These are phyloP conservation scores for Percina caprodes DNA, from an alignment of 2,113 vertebrate species.

Conservation along the genomic window DNA sequence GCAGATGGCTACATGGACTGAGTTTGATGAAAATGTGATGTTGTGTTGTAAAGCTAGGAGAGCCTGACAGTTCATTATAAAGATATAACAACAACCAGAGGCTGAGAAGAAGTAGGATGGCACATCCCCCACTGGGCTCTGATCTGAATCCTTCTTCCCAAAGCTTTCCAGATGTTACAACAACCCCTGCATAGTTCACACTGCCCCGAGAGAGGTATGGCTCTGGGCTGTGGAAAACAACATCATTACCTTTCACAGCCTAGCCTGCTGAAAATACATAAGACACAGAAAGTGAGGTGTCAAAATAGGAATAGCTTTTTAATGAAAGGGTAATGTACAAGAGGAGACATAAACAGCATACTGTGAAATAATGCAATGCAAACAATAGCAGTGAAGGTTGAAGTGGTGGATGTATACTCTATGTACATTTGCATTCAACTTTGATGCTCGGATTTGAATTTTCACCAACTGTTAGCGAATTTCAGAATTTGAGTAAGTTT, in stretches of 20 bases:
- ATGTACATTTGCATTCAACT: conserved; percentile 39
- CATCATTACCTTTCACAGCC: conserved; percentile 32
- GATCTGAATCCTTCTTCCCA: conserved; percentile 52
- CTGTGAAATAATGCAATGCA: conserved; percentile 25
- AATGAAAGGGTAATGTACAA: conserved; percentile 11
- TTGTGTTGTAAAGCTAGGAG: conserved; percentile 31
- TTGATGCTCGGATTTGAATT: conserved; percentile 44
- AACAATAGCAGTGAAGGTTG: conserved; percentile 8
- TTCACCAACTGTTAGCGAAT: conserved; percentile 2
- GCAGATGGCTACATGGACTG: conserved; percentile 58
- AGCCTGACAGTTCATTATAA: conserved; percentile 43
- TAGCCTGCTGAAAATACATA: conserved; percentile 38
- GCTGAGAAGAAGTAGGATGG: conserved; percentile 29
- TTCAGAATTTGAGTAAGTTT: neutral
- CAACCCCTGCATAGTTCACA: conserved; percentile 34
- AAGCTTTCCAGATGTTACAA: conserved; percentile 59
- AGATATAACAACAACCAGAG: conserved; percentile 55
- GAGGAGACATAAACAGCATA: conserved; percentile 19
- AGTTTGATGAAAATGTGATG: conserved; percentile 58
- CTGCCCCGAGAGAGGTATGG: conserved; percentile 41
- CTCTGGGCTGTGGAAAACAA: conserved; percentile 47
- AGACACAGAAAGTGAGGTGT: conserved; percentile 3
- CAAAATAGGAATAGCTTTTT: neutral
- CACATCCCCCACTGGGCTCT: conserved; percentile 31
- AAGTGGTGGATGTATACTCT: neutral